phyloP scores from a whole-genome alignment of 92 coral and sea anemone species.

The Pocillopora grandis region DNA sequence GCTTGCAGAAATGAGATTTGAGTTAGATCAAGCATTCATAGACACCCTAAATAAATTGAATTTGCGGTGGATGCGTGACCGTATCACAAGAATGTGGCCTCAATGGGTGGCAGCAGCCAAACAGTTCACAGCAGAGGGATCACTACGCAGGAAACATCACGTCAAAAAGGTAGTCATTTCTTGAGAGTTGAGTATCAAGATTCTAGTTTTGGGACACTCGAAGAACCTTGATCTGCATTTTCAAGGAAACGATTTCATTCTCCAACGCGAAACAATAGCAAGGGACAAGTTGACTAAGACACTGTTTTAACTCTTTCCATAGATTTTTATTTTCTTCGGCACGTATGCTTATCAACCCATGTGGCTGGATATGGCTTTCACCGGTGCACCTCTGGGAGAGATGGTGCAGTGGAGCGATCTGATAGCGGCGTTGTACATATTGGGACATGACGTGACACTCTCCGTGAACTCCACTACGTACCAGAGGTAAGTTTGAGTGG shows the following conservation, averaged over 20 bases:
- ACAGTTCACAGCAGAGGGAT: constrained; percentile 25
- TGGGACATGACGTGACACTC: constrained; percentile 76
- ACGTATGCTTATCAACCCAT: constrained; percentile 64
- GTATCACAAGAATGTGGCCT: constrained; percentile 70
- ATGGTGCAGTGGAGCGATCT: constrained; percentile 94
- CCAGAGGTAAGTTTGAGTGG: not conserved
- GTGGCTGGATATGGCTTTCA: constrained; percentile 56
- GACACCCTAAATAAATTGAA: constrained; percentile 39
- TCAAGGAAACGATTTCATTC: no score
- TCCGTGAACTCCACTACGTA: constrained; percentile 22
- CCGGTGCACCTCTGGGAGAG: constrained; percentile 92
- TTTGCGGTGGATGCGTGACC: constrained; percentile 74
- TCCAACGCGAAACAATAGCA: no score
- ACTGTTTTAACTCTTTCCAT: not conserved
- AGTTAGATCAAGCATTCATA: constrained; percentile 19
- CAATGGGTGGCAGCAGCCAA: constrained; percentile 70
- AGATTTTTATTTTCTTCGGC: constrained; percentile 83
- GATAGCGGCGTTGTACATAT: constrained; percentile 73
- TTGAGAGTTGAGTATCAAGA: not conserved
- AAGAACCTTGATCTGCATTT: no score
- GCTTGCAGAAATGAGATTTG: constrained; percentile 31
- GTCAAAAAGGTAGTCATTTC: constrained; percentile 18
- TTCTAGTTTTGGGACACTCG: not conserved
- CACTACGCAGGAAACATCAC: constrained; percentile 26
- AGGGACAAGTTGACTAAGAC: no score